Base-by-base conservation (phyloP, 1,140 invertebrate species). In the Orius laevigatus region DNA sequence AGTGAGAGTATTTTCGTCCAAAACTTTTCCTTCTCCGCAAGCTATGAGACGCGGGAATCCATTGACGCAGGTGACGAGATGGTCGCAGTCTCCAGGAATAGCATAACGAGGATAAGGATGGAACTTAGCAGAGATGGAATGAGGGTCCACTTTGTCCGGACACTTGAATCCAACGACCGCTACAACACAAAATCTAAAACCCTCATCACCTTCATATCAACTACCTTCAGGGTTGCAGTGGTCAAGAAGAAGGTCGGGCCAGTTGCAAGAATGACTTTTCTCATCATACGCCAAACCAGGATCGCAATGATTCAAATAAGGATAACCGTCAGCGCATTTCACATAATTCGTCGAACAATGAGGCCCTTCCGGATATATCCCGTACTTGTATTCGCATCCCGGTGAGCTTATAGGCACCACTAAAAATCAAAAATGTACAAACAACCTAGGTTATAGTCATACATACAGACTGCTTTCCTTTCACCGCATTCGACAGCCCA, bases 401-500 rank as follows among this genome's bases (percentile, higher is more conserved):
- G 81, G 81, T 10, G 74, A 70, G 8, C 81, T 84, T 50, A 82
- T 68, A 10, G 84, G 79, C 1, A 76, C 78, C 50, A 82, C 86
- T 90, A 62, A 38, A 38, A 38, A 12, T 4, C n/a, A 38, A 38
- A 38, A 38, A n/a, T n/a, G 3, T 3, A n/a, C 33, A 34, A 34
- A 38, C 15, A 5, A 4, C 15, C 15, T 5, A 38, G 6, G 33
- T n/a, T 34, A n/a, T n/a, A n/a, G n/a, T n/a, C n/a, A 25, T 25
- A 25, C 25, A 25, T 69, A 88, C 84, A 64, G 59, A 88, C 80
- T 60, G 76, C 76, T 58, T 81, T 81, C 50, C 85, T 75, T n/a
- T 75, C 65, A n/a, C 79, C 85, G 59, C 88, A 93, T 52, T 91
- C 71, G 1, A 89, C 86, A 16, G 79, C 86, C 88, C 89, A 93